phyloP scores from a whole-genome alignment of 2,113 vertebrate genomes.

The Cebidichthys violaceus region DNA sequence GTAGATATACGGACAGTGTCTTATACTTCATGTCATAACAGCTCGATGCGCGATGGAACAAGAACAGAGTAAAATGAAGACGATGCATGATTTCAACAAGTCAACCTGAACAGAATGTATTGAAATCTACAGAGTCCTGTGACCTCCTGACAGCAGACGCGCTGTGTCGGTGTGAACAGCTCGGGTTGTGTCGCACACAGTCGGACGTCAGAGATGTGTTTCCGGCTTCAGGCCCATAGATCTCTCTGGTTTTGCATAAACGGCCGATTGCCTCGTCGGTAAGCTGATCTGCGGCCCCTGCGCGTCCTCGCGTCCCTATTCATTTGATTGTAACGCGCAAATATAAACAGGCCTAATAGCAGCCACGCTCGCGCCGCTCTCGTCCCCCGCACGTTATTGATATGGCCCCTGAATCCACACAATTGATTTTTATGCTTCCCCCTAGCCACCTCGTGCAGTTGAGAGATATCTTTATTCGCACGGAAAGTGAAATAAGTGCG shows the following conservation, averaged over 20 bases:
- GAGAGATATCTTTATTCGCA: constrained; percentile 87
- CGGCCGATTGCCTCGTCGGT: constrained; percentile 66
- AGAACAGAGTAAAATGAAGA: not conserved
- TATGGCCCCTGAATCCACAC: constrained; percentile 83
- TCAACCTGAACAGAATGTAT: not conserved
- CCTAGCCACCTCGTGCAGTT: constrained; percentile 83
- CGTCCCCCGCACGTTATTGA: constrained; percentile 80
- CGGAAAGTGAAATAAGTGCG: constrained; percentile 88
- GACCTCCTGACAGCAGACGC: not conserved
- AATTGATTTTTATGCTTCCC: constrained; percentile 90
- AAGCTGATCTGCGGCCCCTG: constrained; percentile 58
- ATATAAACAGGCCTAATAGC: constrained; percentile 75
- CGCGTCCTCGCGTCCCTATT: constrained; percentile 60
- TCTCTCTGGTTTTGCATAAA: constrained; percentile 74
- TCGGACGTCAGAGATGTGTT: constrained; percentile 17
- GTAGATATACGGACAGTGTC: too few relatives aligned
- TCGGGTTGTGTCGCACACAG: not conserved
- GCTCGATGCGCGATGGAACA: not conserved
- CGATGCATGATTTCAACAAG: not conserved
- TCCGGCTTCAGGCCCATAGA: constrained; percentile 48
- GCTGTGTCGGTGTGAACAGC: too few relatives aligned
- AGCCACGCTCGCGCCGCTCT: constrained; percentile 42
- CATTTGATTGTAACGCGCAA: constrained; percentile 74
- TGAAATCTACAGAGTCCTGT: not conserved
- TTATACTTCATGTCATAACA: not conserved